phyloP scores from a whole-genome alignment of 2,797 vertebrate genomes.

The Periparus ater region DNA sequence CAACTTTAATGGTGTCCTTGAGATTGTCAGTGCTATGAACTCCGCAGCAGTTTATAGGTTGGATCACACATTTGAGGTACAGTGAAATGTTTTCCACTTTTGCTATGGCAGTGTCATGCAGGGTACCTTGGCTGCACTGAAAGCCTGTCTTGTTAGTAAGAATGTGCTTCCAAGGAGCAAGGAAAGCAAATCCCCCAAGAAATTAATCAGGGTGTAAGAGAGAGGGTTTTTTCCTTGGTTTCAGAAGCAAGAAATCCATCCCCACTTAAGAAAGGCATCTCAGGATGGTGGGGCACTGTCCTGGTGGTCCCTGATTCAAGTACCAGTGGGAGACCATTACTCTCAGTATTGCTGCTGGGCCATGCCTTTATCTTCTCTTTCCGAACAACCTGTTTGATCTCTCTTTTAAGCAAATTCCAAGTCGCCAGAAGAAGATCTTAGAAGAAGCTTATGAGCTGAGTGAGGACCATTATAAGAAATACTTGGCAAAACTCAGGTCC shows the following conservation, averaged over 20 bases:
- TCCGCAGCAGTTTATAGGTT: slow-evolving; percentile 95
- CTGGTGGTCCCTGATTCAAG: background rate
- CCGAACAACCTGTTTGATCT: background rate
- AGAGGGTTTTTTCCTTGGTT: background rate
- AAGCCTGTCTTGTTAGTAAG: background rate
- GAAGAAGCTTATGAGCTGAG: slow-evolving; percentile 97
- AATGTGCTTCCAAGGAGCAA: background rate
- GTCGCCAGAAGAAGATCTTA: slow-evolving; percentile 92
- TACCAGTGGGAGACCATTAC: background rate
- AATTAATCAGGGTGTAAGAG: background rate
- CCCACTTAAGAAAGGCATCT: background rate
- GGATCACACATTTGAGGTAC: slow-evolving; percentile 97
- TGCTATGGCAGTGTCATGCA: background rate
- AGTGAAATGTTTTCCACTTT: slow-evolving; percentile 37
- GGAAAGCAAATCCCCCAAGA: background rate
- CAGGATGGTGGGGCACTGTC: background rate
- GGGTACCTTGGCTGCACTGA: background rate
- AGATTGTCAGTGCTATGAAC: slow-evolving; percentile 98
- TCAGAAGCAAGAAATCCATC: background rate
- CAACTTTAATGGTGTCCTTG: slow-evolving; percentile 96
- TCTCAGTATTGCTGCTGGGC: background rate
- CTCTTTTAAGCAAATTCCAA: slow-evolving; percentile 89
- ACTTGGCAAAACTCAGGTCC: slow-evolving; percentile 95
- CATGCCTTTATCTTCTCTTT: background rate
- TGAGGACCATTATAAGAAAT: slow-evolving; percentile 98